These are phyloP conservation scores for Pachyuromys duprasi DNA, from an alignment of 2,797 vertebrate genomes.

Conservation along the genomic window DNA sequence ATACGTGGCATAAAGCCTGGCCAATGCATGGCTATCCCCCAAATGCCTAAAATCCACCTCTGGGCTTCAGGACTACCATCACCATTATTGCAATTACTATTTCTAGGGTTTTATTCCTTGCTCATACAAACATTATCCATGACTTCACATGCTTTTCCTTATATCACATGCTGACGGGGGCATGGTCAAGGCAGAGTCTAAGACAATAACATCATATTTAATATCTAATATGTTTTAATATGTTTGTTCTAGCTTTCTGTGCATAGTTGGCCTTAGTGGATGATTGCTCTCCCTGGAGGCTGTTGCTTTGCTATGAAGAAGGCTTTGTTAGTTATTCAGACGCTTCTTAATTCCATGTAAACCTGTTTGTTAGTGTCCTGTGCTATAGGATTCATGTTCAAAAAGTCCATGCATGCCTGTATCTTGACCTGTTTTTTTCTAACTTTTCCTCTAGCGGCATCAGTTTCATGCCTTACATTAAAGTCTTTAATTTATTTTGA, in stretches of 20 bases:
- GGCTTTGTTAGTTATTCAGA: background rate
- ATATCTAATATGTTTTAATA: background rate
- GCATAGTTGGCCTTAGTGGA: background rate
- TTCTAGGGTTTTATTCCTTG: background rate
- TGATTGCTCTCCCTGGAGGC: slow-evolving; percentile 18
- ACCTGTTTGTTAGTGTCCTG: background rate
- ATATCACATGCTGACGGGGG: background rate
- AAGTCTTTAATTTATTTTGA: background rate
- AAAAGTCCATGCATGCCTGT: background rate
- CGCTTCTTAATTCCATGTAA: background rate
- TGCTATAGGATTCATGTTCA: background rate
- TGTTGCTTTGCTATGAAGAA: background rate
- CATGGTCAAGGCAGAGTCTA: background rate
- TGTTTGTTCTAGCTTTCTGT: background rate
- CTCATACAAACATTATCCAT: background rate
- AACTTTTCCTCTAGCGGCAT: background rate
- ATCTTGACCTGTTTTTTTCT: background rate
- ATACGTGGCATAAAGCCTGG: background rate
- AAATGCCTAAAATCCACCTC: background rate
- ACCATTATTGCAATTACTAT: too few species aligned
- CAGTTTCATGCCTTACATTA: background rate
- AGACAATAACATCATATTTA: background rate
- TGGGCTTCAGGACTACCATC: too few species aligned
- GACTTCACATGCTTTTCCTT: background rate
- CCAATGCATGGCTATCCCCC: background rate